Percentiles rank a stretch among this genome's conserved stretches.
These are phyloP conservation scores for Wiebesia pumilae DNA, from an alignment of 1,140 invertebrate species.

Conservation along the genomic window DNA sequence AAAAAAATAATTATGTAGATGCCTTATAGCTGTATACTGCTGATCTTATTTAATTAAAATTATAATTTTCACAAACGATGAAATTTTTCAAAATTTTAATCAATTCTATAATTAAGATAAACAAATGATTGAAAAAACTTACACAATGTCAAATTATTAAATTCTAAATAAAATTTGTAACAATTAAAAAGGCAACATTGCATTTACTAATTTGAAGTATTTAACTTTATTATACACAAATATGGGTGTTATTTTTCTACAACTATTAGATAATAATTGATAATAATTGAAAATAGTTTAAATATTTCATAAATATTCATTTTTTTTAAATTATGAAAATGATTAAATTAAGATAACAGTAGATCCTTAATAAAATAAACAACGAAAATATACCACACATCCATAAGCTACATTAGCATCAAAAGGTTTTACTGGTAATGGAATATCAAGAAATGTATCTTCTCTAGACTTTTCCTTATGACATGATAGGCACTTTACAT, in stretches of 20 bases:
- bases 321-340: background rate
- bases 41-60: background rate
- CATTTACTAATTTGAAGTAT: background rate
- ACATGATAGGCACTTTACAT: constrained; percentile 93
- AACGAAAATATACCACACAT: constrained; percentile 78
- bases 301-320: background rate
- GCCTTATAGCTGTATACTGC: background rate
- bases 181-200: background rate
- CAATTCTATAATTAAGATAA: too few relatives aligned
- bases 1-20: background rate
- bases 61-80: too few relatives aligned
- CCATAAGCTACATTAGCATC: constrained; percentile 86
- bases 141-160: background rate
- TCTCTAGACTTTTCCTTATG: constrained; percentile 87
- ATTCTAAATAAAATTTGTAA: background rate
- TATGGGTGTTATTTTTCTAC: background rate
- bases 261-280: background rate
- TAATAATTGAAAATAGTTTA: background rate
- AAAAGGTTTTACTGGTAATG: constrained; percentile 90
- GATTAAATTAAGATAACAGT: background rate
- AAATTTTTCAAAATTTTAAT: too few relatives aligned
- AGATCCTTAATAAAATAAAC: background rate
- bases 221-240: background rate
- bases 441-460: constrained; percentile 92
- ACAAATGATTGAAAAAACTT: background rate